Percentiles rank a stretch among this genome's conserved stretches.
Evolutionary conservation across 2,113 vertebrate genomes (phyloP).

Genomic region (Apistogramma diplotaenia): DNA sequence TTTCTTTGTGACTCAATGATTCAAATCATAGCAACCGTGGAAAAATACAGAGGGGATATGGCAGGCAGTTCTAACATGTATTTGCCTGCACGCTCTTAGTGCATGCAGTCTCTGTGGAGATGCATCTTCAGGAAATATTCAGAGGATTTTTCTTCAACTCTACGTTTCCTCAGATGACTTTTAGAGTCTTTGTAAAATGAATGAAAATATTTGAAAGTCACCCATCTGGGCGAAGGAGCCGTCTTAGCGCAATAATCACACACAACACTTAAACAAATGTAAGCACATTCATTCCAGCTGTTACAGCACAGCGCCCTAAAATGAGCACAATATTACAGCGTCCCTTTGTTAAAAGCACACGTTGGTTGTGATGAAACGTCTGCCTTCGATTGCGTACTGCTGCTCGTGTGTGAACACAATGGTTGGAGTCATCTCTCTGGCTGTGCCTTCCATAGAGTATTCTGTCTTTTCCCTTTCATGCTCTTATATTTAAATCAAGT

Average conservation of each 20-base stretch:
- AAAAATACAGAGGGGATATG: neutral
- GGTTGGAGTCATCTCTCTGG: conserved; percentile 9
- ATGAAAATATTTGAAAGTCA: neutral
- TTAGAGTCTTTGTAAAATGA: neutral
- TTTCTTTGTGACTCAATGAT: conserved; percentile 13
- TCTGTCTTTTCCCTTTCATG: conserved; percentile 24
- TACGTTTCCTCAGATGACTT: neutral
- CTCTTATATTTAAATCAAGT: conserved; percentile 35
- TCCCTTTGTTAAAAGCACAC: conserved; percentile 34
- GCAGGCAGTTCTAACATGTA: neutral
- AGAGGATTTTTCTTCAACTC: neutral
- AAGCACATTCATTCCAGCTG: neutral
- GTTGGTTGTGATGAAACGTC: conserved; percentile 12
- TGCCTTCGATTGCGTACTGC: conserved; percentile 18
- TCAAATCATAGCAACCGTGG: conserved; percentile 7
- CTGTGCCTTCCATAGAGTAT: conserved; percentile 57
- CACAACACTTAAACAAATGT: neutral
- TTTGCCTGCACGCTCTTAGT: neutral
- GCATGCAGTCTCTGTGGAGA: neutral
- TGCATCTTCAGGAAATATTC: neutral
- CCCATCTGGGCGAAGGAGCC: neutral
- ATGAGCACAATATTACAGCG: conserved; percentile 24
- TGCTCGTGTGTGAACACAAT: conserved; percentile 33
- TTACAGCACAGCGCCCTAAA: neutral
- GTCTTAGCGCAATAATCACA: neutral